Evolutionary conservation across 2,888 invertebrate genomes (phyloP), one percentile per base, ranked within the genome.

Genomic region (Zootermopsis nevadensis): DNA sequence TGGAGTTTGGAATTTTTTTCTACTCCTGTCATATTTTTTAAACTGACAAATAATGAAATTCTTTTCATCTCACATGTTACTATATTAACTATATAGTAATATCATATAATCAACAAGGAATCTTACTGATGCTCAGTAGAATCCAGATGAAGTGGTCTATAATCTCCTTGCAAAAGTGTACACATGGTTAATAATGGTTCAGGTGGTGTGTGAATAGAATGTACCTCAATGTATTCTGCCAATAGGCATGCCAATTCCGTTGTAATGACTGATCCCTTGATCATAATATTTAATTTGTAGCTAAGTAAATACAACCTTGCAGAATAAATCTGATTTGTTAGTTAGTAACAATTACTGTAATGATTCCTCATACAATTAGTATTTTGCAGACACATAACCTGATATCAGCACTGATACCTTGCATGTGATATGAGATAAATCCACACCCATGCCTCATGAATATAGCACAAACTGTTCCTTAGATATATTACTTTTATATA

Each of bases 201-300:
- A 67, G 67, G 30, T 60, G 60, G 12, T 42, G 66, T 27, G 12
- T 42, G 66, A n/a, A 66, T 69, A 22, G 22, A 69, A 10, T 69
- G 66, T 67, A 10, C 19, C 60, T 3, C 30, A 19, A 69, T 69
- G 33, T 33, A 69, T 7, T 33, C 0, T 69, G 33, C 10, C 31
- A 69, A 19, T 67, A 67, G 69, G 22, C 69, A 69, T 69, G 69
- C 31, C 69, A 69, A 33, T 69, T 69, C 33, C 33, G 33, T 69
- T 69, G 69, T 69, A 69, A 31, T 31, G 33, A 69, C 69, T 69
- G 30, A 22, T 69, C 69, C 30, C 67, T 69, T 33, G 8, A 2
- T 30, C 15, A 27, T 27, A 24, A 67, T n/a, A 15, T 60, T 60
- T 60, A 60, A n/a, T 60, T 67, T 67, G 67, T 15, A 67, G 27